A percentile compares a stretch with the other conserved stretches of the same genome.
These are phyloP conservation scores for Neofelis nebulosa DNA, from an alignment of 2,113 vertebrate species.

Conservation along the genomic window DNA sequence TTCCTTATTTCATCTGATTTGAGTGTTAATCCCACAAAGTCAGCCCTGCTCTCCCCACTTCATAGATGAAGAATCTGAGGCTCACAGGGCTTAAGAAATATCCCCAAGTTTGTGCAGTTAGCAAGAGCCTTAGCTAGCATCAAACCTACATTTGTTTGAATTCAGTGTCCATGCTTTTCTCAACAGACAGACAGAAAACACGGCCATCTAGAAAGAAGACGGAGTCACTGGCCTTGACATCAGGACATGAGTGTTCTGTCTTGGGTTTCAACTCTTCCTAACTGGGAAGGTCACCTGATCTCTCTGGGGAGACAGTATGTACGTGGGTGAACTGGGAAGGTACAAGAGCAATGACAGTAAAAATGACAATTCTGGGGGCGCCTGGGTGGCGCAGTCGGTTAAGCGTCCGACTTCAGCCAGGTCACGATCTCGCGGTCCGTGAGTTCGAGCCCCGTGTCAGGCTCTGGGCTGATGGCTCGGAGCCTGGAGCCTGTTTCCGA, in stretches of 20 bases:
- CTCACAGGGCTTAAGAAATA: background rate
- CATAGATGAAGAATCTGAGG: background rate
- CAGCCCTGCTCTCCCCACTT: background rate
- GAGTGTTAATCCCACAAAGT: background rate
- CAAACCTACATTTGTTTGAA: background rate
- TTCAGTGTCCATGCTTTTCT: background rate
- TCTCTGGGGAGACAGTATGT: background rate
- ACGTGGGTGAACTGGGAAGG: background rate
- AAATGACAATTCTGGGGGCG: background rate
- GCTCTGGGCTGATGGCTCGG: too few relatives aligned
- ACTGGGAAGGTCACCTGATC: background rate
- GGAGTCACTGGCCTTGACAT: background rate
- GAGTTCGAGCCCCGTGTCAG: too few relatives aligned
- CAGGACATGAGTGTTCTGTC: background rate
- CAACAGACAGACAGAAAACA: background rate
- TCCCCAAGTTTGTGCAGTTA: background rate
- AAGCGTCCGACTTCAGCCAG: too few relatives aligned
- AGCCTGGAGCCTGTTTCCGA: too few relatives aligned
- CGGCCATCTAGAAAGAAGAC: background rate
- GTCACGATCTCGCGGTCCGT: too few relatives aligned
- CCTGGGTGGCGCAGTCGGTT: too few relatives aligned
- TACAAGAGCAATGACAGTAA: background rate
- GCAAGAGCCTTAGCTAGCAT: background rate
- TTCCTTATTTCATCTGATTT: background rate
- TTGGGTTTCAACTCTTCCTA: background rate